These are phyloP conservation scores for Lasioglossum pauxillum DNA, from an alignment of 2,888 invertebrate species.

Conservation along the genomic window DNA sequence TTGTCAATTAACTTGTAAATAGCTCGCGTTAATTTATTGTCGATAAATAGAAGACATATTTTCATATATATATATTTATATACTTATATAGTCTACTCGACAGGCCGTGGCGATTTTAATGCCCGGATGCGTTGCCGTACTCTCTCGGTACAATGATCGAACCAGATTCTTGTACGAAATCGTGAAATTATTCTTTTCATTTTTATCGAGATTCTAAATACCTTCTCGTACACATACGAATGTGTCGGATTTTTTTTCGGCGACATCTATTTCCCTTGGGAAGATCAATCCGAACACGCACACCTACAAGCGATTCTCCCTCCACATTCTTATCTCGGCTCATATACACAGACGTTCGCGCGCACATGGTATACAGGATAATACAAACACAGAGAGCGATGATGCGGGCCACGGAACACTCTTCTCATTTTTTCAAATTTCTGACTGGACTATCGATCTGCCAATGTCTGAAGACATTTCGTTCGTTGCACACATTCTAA, in stretches of 20 bases:
- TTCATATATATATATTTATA: constrained; percentile 24
- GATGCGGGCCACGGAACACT: constrained; percentile 31
- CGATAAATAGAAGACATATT: constrained; percentile 65
- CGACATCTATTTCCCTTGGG: constrained; percentile 33
- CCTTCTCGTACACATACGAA: neutral
- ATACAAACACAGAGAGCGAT: constrained; percentile 32
- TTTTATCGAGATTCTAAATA: neutral
- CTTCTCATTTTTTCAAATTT: neutral
- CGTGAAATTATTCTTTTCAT: neutral
- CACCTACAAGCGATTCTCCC: constrained; percentile 54
- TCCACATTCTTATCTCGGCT: constrained; percentile 15
- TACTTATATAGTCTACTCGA: constrained; percentile 8
- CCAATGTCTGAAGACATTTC: neutral
- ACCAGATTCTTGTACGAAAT: constrained; percentile 4
- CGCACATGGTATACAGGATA: constrained; percentile 25
- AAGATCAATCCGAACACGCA: constrained; percentile 20
- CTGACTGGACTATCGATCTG: neutral
- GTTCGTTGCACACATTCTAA: neutral
- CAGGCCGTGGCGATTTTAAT: constrained; percentile 36
- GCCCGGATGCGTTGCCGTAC: neutral
- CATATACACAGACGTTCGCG: constrained; percentile 17
- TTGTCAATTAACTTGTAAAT: constrained; percentile 59
- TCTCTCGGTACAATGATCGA: neutral
- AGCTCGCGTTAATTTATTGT: constrained; percentile 60
- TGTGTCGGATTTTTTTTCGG: constrained; percentile 25